Evolutionary conservation across 2,888 invertebrate genomes (phyloP), one percentile per base, ranked within the genome.

Genomic region (Mycogona germanica): DNA sequence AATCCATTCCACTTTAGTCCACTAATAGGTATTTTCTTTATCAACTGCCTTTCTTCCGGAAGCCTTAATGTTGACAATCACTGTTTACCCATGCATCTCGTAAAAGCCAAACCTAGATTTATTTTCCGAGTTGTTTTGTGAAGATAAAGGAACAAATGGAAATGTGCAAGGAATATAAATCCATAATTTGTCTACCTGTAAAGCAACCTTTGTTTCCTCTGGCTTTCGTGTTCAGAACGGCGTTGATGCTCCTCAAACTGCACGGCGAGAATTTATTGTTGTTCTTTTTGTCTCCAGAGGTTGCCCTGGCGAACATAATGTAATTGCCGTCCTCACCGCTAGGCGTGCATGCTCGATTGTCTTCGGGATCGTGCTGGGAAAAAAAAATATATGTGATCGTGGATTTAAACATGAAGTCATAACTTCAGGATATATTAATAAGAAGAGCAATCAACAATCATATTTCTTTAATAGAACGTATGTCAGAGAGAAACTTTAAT

Each of bases 241-340:
- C 87, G 70, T 88, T 87, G 66, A 95, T 93, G 63, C 87, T 85
- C 67, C 85, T 83, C 58, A 92, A 75, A 60, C 93, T 93, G 73
- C 97, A 97, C 0, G 86, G 84, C 0, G 92, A 93, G 73, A 98
- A 98, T 67, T 88, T 84, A 73, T 95, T 95, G 73, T 98, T 98
- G 75, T 98, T 97, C 70, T 83, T 84, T 67, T 93, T 87, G 73
- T 97, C 96, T 40, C 98, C 97, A 64, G 93, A 93, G 52, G 97
- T 98, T 32, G 97, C 97, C 60, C 96, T 81, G 23, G 96, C 93
- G 73, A 96, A 98, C 98, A 98, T 98, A 67, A 98, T 97, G 73
- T 85, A 98, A 76, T 98, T 98, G 41, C 98, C 98, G 69, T 89
- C 89, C 67, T 91, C 88, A 19, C 87, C 93, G 55, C 92, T 93